Base-by-base conservation (phyloP, 2,888 invertebrate genomes). In the Drosophila yooni region DNA sequence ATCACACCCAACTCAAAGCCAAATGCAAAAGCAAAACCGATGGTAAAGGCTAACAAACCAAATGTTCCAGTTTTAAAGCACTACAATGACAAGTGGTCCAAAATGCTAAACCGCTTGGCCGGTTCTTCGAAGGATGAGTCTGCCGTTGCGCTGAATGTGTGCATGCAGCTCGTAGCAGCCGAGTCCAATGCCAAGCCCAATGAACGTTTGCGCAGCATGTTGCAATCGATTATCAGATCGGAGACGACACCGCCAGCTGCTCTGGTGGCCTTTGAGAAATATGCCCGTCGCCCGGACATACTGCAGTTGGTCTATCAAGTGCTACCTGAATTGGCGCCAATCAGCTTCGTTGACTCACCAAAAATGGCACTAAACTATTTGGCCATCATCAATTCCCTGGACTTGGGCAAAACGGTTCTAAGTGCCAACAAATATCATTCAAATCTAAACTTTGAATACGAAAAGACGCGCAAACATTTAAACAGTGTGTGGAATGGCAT, bases 401-500 rank as follows among this genome's bases (percentile, higher is more conserved):
- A 75, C 93, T 94, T 92, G 13, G 94, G 93, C 1, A 91, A 91
- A 61, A 74, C 76, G 25, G 76, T 92, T 6, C 74, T 91, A 0
- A 87, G 79, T 31, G 77, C 77, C 3, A 68, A 81, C 8, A 85
- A 91, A 33, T 82, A 94, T 94, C 84, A 93, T 7, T 7, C 40
- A 15, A 48, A 34, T 6, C n/a, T 27, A 51, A 27, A 53, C 21
- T 77, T 90, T 11, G 60, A 94, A 15, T 96, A 95, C 93, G 95
- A 96, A 90, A 83, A 92, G 18, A 93, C 94, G 1, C 94, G 94
- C 53, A 93, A 95, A 77, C 94, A 94, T 81, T 94, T 97, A 33
- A 96, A 96, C 92, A 95, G 95, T 85, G 95, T 96, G 67, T 97
- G 97, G 97, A 94, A 94, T 73, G 95, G 95, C 40, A 70, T 82